Conservation (phyloP, 2,797 vertebrate species). For the Tolypeutes matacus region DNA sequence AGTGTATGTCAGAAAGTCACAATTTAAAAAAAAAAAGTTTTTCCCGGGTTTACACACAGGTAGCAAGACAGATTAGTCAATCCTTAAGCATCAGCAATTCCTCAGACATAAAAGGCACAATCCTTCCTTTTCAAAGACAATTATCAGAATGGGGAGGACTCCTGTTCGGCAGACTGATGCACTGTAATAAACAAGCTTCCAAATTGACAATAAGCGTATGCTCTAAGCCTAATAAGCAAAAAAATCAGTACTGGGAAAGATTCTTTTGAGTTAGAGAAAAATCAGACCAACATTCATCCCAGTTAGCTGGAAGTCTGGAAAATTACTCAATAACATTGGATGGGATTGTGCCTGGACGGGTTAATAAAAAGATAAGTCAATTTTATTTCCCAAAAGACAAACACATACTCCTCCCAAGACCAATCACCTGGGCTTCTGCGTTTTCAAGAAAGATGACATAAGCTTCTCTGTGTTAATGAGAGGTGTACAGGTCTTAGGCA, state of each 20-base stretch:
- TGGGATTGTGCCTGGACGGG: constrained; percentile 39
- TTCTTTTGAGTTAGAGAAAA: not conserved
- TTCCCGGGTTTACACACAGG: not conserved
- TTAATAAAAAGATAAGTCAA: constrained; percentile 70
- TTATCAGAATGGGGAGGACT: not conserved
- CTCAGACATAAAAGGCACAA: not conserved
- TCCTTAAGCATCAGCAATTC: not conserved
- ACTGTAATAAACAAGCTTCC: not conserved
- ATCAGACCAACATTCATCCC: not conserved
- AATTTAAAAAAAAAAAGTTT: not conserved
- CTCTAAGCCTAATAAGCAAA: not conserved
- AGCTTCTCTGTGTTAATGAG: not conserved
- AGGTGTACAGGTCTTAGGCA: not conserved
- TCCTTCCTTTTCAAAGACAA: constrained; percentile 41
- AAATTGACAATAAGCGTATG: not conserved
- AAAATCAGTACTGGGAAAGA: not conserved
- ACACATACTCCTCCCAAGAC: not conserved
- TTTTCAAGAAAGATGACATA: not conserved
- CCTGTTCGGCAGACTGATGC: not conserved
- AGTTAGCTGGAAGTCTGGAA: constrained; percentile 22
- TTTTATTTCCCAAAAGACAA: constrained; percentile 1
- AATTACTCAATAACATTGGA: constrained; percentile 50
- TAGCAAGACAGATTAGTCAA: not conserved
- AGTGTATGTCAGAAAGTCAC: not conserved
- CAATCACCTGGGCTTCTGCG: not conserved